These are phyloP conservation scores for Sipunculus nudus DNA, from an alignment of 2,888 invertebrate species.

Conservation along the genomic window DNA sequence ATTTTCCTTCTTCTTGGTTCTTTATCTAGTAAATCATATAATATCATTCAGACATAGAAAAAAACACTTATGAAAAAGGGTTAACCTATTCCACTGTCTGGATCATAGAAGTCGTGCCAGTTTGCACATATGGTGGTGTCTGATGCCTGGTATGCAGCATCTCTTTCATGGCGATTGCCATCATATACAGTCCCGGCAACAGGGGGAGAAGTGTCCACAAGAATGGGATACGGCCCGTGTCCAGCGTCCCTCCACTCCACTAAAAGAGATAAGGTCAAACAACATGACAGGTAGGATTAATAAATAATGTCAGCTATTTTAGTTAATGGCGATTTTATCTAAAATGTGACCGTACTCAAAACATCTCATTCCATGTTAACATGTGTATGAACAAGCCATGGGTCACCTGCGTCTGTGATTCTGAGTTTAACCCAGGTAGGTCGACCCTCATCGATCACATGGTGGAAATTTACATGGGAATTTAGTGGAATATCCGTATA, in stretches of 20 bases:
- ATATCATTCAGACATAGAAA: too few species aligned
- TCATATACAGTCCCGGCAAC: background rate
- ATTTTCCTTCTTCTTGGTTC: too few species aligned
- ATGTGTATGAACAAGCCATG: too few species aligned
- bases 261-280: background rate
- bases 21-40: too few species aligned
- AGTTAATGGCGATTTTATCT: too few species aligned
- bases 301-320: too few species aligned
- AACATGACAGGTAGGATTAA: too few species aligned
- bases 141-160: background rate
- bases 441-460: slow-evolving; percentile 43
- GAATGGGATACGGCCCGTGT: background rate
- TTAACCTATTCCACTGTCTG: slow-evolving; percentile 26
- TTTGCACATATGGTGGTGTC: slow-evolving; percentile 12
- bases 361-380: too few species aligned
- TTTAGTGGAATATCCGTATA: slow-evolving; percentile 35
- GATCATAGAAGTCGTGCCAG: slow-evolving; percentile 22
- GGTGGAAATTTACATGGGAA: slow-evolving; percentile 21
- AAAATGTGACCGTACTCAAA: too few species aligned
- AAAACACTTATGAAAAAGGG: too few species aligned
- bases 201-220: background rate
- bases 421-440: slow-evolving; percentile 51
- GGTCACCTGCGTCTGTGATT: slow-evolving; percentile 47
- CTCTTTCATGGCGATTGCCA: background rate
- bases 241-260: background rate